Percentiles rank a stretch among this genome's conserved stretches.
These are phyloP conservation scores for Ptilodon capucinus DNA, from an alignment of 2,888 invertebrate species.

Conservation along the genomic window DNA sequence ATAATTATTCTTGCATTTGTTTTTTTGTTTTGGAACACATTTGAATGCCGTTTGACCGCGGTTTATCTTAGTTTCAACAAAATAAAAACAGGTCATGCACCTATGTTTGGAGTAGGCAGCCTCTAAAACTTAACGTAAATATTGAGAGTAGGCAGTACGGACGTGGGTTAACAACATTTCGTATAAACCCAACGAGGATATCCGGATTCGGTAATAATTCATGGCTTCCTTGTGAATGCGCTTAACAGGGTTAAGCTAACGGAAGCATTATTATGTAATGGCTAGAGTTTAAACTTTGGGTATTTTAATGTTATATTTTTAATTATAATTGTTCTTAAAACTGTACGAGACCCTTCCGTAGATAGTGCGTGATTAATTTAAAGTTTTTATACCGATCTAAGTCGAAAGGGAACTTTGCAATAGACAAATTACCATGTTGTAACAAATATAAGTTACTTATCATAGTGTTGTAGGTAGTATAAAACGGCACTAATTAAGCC, in stretches of 20 bases:
- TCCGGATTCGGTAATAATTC: constrained; percentile 19
- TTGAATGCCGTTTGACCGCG: not conserved
- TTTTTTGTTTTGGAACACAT: constrained; percentile 1
- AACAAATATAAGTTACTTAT: no score
- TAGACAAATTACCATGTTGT: no score
- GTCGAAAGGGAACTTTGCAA: no score
- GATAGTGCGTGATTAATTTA: no score
- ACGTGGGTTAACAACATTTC: constrained; percentile 11
- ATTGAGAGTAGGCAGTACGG: not conserved
- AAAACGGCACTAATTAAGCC: no score
- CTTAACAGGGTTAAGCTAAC: not conserved
- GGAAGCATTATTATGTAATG: no score
- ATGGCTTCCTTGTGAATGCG: constrained; percentile 19
- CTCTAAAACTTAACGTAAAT: not conserved
- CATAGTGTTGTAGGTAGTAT: no score
- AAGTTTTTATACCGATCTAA: no score
- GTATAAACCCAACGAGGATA: constrained; percentile 24
- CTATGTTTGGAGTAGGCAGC: not conserved
- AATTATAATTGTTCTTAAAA: no score
- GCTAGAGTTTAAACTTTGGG: not conserved
- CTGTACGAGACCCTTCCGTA: no score
- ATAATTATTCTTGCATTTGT: no score
- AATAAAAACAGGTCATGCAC: not conserved
- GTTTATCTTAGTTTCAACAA: not conserved
- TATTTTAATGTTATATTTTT: not conserved